phyloP scores from a whole-genome alignment of 1,140 invertebrate genomes.

The Bombus superbus region DNA sequence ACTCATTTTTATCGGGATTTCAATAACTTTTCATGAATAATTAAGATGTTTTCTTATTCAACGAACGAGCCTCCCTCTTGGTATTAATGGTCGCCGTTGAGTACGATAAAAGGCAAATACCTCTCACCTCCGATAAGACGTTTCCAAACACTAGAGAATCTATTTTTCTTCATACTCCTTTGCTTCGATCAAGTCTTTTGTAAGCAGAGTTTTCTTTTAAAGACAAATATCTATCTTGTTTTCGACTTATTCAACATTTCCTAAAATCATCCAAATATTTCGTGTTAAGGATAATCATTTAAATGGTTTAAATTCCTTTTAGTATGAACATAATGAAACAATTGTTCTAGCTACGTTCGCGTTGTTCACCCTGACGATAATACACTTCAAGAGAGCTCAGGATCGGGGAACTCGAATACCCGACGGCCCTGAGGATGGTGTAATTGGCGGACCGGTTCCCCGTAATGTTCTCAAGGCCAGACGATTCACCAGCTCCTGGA shows the following conservation, averaged over 20 bases:
- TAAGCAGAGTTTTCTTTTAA: neutral
- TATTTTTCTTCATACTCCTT: neutral
- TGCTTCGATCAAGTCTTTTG: neutral
- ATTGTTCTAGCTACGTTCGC: constrained; percentile 90
- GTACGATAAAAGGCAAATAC: constrained; percentile 8
- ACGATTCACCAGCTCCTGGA: constrained; percentile 91
- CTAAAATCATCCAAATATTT: neutral
- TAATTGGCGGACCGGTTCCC: constrained; percentile 84
- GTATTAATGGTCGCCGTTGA: neutral
- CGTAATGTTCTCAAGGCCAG: constrained; percentile 84
- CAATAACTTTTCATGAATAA: neutral
- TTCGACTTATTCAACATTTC: neutral
- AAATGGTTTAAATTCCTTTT: neutral
- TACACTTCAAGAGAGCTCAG: constrained; percentile 93
- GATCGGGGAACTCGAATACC: constrained; percentile 83
- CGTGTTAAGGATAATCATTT: neutral
- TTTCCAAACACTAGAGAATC: neutral
- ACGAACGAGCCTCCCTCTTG: neutral
- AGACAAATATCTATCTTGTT: neutral
- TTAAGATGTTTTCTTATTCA: neutral
- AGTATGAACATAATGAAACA: neutral
- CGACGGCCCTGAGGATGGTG: constrained; percentile 87
- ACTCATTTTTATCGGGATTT: neutral
- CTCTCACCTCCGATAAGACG: constrained; percentile 9
- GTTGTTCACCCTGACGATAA: constrained; percentile 94